These are phyloP conservation scores for Phrynocephalus forsythii DNA, from an alignment of 2,797 vertebrate genomes.

Conservation along the genomic window DNA sequence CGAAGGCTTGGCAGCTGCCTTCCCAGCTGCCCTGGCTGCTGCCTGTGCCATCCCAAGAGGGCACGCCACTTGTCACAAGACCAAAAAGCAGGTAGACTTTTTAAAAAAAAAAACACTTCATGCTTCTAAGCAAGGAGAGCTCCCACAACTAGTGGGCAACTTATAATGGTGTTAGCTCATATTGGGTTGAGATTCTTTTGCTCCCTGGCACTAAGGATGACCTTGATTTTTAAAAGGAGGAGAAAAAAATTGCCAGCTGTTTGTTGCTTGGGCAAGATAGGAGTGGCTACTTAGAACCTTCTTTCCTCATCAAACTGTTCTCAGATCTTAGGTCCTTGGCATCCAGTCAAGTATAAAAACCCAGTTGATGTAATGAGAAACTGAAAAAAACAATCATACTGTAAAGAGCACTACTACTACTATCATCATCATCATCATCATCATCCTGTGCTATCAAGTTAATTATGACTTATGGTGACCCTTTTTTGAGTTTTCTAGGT, in stretches of 20 bases:
- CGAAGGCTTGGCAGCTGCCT: constrained; percentile 54
- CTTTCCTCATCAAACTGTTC: neutral
- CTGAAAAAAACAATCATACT: no score
- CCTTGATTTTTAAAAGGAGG: neutral
- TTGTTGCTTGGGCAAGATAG: neutral
- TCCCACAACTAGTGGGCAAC: neutral
- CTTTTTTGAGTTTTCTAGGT: no score
- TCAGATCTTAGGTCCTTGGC: neutral
- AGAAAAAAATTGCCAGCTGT: neutral
- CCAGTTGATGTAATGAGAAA: neutral
- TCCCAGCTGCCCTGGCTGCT: constrained; percentile 71
- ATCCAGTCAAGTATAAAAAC: neutral
- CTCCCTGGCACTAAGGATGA: neutral
- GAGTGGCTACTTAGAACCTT: neutral
- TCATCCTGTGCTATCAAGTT: no score
- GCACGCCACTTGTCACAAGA: constrained; percentile 65
- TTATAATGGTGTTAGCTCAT: neutral
- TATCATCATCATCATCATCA: neutral
- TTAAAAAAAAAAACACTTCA: no score
- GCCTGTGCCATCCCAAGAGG: constrained; percentile 72
- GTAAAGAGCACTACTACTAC: neutral
- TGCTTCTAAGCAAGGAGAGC: neutral
- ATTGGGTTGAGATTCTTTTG: neutral
- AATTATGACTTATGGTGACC: no score
- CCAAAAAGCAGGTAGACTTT: constrained; percentile 77